phyloP scores from a whole-genome alignment of 2,797 vertebrate species.

The Molossus molossus region DNA sequence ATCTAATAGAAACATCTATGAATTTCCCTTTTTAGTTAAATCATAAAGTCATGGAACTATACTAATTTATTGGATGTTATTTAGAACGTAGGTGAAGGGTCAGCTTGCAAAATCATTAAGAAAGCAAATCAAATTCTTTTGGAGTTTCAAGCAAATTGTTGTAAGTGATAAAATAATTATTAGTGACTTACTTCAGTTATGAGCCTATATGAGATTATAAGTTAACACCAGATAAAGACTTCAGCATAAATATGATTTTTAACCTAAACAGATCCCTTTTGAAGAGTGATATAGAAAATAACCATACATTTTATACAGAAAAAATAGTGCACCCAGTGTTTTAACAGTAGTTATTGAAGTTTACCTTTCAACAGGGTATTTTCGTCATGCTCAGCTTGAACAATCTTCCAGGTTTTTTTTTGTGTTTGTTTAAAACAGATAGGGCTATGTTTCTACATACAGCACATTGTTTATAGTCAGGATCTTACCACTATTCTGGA shows the following conservation, averaged over 20 bases:
- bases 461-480: conserved; percentile 28
- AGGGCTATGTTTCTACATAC: conserved; percentile 49
- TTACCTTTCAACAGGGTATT: conserved; percentile 40
- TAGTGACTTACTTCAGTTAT: conserved; percentile 60
- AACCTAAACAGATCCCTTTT: conserved; percentile 69
- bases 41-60: conserved; percentile 33
- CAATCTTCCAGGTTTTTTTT: conserved; percentile 10
- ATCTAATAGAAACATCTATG: conserved; percentile 72
- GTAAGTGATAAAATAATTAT: conserved; percentile 62
- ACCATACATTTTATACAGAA: conserved; percentile 60
- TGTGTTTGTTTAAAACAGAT: conserved; percentile 48
- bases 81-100: conserved; percentile 62
- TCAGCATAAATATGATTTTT: conserved; percentile 66
- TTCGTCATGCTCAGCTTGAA: background rate
- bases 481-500: conserved; percentile 37
- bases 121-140: conserved; percentile 68
- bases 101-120: conserved; percentile 57
- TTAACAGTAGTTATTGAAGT: conserved; percentile 23
- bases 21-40: conserved; percentile 68
- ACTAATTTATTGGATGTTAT: conserved; percentile 45
- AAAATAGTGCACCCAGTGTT: conserved; percentile 65
- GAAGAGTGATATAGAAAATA: conserved; percentile 68
- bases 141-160: conserved; percentile 59
- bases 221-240: conserved; percentile 66
- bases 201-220: conserved; percentile 51